phyloP scores from a whole-genome alignment of 2,888 invertebrate species.

The Taphrorychus bicolor region DNA sequence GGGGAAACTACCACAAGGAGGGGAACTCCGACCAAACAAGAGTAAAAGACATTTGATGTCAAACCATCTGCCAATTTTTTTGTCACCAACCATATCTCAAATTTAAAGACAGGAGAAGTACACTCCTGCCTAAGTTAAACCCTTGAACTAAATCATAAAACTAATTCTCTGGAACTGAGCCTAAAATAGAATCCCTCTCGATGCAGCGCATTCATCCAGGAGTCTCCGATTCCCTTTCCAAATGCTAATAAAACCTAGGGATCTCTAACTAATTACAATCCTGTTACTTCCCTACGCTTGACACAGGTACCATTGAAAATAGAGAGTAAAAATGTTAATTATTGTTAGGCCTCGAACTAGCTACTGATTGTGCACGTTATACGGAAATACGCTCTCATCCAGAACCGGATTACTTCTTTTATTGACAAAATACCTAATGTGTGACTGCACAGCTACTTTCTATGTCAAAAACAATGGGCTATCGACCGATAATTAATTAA shows the following conservation, averaged over 20 bases:
- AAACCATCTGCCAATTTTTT: too few species aligned
- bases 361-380: constrained; percentile 52
- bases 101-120: too few species aligned
- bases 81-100: too few species aligned
- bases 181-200: too few species aligned
- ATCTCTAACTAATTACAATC: constrained; percentile 23
- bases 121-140: too few species aligned
- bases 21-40: too few species aligned
- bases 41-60: too few species aligned
- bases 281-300: constrained; percentile 43
- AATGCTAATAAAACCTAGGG: background rate
- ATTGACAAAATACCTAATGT: constrained; percentile 10
- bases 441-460: background rate
- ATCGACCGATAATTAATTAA: background rate
- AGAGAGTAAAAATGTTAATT: constrained; percentile 45
- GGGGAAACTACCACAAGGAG: too few species aligned
- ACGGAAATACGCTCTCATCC: background rate
- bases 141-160: too few species aligned
- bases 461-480: background rate
- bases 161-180: too few species aligned
- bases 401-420: constrained; percentile 5
- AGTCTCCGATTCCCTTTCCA: background rate
- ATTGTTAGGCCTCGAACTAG: constrained; percentile 56
- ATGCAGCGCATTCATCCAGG: too few species aligned
- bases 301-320: constrained; percentile 49